phyloP scores from a whole-genome alignment of 1,140 invertebrate species.

The Marisa cornuarietis region DNA sequence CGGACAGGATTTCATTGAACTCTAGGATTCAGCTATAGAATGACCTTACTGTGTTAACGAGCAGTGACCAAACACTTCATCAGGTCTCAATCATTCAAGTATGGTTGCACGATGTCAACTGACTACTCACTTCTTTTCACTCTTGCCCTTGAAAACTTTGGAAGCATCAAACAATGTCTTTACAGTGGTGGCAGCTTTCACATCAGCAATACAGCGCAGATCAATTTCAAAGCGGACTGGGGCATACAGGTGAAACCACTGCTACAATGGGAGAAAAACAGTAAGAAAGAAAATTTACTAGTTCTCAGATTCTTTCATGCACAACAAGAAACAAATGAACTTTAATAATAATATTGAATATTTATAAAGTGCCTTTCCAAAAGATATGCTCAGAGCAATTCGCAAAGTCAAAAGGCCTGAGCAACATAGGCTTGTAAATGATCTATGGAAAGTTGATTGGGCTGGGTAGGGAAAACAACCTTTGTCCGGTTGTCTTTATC shows the following conservation, averaged over 20 bases:
- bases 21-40: neutral
- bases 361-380: too few species aligned
- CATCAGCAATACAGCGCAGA: slow-evolving; percentile 26
- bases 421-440: too few species aligned
- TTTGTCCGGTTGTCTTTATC: too few species aligned
- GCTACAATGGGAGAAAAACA: slow-evolving; percentile 40
- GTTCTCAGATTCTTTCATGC: too few species aligned
- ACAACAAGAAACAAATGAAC: too few species aligned
- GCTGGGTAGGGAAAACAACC: too few species aligned
- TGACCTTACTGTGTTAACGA: too few species aligned
- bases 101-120: neutral
- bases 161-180: slow-evolving; percentile 49
- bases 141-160: slow-evolving; percentile 62
- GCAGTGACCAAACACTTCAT: neutral
- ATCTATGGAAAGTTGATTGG: too few species aligned
- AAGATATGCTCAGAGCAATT: too few species aligned
- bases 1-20: neutral
- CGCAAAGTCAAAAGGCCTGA: too few species aligned
- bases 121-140: slow-evolving; percentile 56
- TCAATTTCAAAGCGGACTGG: slow-evolving; percentile 55
- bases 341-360: too few species aligned
- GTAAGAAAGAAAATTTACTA: neutral
- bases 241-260: slow-evolving; percentile 64
- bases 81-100: too few species aligned
- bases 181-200: slow-evolving; percentile 1